Evolutionary conservation across 1,140 invertebrate species (phyloP).

Genomic region (Phymorhynchus buccinoides): DNA sequence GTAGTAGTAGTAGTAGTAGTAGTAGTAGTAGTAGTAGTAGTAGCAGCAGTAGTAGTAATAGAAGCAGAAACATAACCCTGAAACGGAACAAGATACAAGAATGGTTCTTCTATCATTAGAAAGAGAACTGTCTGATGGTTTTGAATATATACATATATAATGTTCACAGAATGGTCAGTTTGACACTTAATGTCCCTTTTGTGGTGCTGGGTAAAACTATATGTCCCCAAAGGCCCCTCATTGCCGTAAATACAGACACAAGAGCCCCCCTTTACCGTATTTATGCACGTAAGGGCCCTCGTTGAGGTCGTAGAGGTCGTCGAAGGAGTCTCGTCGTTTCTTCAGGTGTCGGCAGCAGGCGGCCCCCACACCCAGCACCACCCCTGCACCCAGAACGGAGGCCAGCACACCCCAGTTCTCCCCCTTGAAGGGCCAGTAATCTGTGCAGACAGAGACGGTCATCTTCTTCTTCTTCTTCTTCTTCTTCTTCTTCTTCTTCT

Average conservation of each 20-base stretch:
- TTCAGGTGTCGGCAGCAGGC: slow-evolving; percentile 46
- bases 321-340: slow-evolving; percentile 25
- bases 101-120: too few relatives aligned
- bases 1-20: too few relatives aligned
- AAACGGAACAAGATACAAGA: too few relatives aligned
- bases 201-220: too few relatives aligned
- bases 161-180: too few relatives aligned
- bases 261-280: slow-evolving; percentile 36
- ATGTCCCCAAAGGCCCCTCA: too few relatives aligned
- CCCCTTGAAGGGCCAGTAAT: slow-evolving; percentile 46
- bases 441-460: neutral
- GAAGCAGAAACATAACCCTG: too few relatives aligned
- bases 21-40: too few relatives aligned
- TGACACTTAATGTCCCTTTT: too few relatives aligned
- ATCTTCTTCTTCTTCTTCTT: neutral
- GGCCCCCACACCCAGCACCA: slow-evolving; percentile 38
- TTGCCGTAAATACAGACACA: neutral
- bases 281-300: slow-evolving; percentile 51
- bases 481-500: slow-evolving; percentile 11
- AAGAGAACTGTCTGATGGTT: too few relatives aligned
- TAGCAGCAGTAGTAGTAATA: too few relatives aligned
- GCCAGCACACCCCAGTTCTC: slow-evolving; percentile 48
- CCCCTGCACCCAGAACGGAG: slow-evolving; percentile 42
- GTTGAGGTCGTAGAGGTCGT: slow-evolving; percentile 50
- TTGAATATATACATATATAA: too few relatives aligned